Evolutionary conservation across 2,113 vertebrate genomes (phyloP), one percentile per base, ranked within the genome.

Genomic region (Corythaeola cristata): DNA sequence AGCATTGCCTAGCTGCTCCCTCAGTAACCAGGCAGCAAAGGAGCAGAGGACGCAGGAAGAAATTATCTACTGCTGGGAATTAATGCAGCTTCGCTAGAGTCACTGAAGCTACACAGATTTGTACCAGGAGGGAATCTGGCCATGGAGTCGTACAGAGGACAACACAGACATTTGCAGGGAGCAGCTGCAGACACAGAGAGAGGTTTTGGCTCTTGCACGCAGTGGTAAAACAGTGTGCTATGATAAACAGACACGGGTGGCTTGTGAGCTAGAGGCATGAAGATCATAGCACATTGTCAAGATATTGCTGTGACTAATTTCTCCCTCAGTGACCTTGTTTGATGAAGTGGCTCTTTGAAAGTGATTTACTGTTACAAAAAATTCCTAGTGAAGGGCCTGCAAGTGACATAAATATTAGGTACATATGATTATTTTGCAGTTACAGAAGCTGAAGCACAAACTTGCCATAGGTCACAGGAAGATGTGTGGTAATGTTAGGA

Each of bases 231-330:
- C 39, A 26, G 13, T 3, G 0, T 62, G 24, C 2, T 17, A 23
- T 0, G 0, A 72, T 26, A 79, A 85, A 76, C 27, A 45, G 41
- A 41, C 59, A 26, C 15, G 3, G 4, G 14, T 23, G 32, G 37
- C 15, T 90, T 71, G 52, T 77, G 74, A 93, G 12, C 11, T 11
- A 59, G 59, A 96, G 67, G 35, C 45, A 47, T 5, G n/a, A 89
- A 69, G n/a, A 88, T 50, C 66, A 72, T 52, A 73, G 35, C 10
- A 63, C 15, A 35, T 44, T 93, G 92, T 81, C 88, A 92, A 80
- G 72, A 59, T 66, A 59, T 18, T 77, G 55, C 55, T 80, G 63
- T 93, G 72, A 94, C 45, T 90, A 77, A 88, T 97, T 80, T 90
- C 78, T 94, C 55, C 15, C 59, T 80, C 49, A 30, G 58, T 76